Conservation (phyloP, 2,797 vertebrate genomes). For the Passerculus sandwichensis region DNA sequence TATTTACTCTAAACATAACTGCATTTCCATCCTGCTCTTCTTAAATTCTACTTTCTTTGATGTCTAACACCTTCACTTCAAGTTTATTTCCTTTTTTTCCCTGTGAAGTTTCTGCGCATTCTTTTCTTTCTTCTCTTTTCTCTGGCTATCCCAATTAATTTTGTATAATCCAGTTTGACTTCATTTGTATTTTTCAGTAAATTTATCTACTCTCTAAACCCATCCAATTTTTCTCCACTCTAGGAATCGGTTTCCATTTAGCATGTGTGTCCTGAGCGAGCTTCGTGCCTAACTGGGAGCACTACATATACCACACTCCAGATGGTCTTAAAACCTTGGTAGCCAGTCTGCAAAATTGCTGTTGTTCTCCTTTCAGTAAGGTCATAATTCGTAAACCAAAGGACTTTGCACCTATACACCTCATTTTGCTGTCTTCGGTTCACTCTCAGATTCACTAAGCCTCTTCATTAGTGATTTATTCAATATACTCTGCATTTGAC, state of each 20-base stretch:
- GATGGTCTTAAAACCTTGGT: slow-evolving; percentile 12
- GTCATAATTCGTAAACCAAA: not conserved
- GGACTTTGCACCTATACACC: not conserved
- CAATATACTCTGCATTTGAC: not conserved
- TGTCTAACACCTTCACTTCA: not conserved
- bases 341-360: not conserved
- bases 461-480: not conserved
- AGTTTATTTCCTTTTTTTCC: not conserved
- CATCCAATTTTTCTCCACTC: slow-evolving; percentile 19
- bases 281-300: not conserved
- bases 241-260: slow-evolving; percentile 10
- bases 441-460: not conserved
- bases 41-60: not conserved
- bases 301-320: not conserved
- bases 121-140: not conserved
- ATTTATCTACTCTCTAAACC: not conserved
- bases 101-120: not conserved
- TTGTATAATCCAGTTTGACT: not conserved
- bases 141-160: not conserved
- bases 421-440: not conserved
- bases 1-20: not conserved
- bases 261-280: not conserved
- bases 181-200: slow-evolving; percentile 37
- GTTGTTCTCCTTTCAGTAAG: slow-evolving; percentile 15
- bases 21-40: not conserved